These are phyloP conservation scores for Botia almorhae DNA, from an alignment of 2,797 vertebrate genomes.

Conservation along the genomic window DNA sequence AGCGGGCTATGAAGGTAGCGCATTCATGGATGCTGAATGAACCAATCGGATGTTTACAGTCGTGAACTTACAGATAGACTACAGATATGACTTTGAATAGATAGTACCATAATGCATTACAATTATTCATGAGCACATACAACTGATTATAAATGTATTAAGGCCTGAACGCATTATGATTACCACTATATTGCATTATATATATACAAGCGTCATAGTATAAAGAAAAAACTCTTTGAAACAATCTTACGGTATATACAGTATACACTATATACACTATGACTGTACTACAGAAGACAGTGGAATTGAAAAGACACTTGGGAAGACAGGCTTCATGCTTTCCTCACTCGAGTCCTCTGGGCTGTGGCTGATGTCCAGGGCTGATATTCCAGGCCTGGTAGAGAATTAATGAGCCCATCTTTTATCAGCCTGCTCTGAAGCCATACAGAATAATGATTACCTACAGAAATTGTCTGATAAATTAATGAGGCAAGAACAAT, in stretches of 20 bases:
- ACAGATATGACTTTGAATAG: not conserved
- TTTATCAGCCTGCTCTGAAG: conserved; percentile 65
- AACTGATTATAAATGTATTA: not conserved
- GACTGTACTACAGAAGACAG: not conserved
- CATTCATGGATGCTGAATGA: conserved; percentile 33
- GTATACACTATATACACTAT: not conserved
- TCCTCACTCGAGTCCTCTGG: not conserved
- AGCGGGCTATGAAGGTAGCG: conserved; percentile 23
- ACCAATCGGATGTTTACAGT: conserved; percentile 11
- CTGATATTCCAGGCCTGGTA: conserved; percentile 43
- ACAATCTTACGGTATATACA: no score
- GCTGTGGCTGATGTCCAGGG: conserved; percentile 26
- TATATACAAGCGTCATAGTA: not conserved
- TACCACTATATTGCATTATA: not conserved
- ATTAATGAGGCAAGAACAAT: conserved; percentile 58
- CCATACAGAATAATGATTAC: conserved; percentile 71
- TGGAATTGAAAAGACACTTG: not conserved
- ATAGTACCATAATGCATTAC: not conserved
- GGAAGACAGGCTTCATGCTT: not conserved
- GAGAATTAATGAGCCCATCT: conserved; percentile 68
- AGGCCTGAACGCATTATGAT: no score
- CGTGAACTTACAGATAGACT: not conserved
- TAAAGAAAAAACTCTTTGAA: not conserved
- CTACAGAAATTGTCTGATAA: conserved; percentile 61
- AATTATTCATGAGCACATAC: not conserved